Evolutionary conservation across 2,797 vertebrate genomes (phyloP), one percentile per base, ranked within the genome.

Genomic region (Columba guinea): DNA sequence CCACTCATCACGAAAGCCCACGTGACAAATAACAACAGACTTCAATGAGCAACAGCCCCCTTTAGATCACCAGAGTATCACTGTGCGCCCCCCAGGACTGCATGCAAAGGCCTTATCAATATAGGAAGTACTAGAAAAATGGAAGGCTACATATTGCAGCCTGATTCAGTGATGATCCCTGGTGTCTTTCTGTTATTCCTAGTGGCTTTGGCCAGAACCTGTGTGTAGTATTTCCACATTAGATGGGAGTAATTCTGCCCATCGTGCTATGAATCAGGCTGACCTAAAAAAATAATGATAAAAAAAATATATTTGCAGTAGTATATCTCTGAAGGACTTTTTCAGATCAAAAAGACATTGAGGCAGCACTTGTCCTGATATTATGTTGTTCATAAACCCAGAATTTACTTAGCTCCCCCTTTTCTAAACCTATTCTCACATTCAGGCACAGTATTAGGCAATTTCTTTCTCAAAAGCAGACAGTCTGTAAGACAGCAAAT

Each of bases 301-400:
- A 20, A 34, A 26, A 21, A 10, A 7, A 37, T 41, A 53, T 9
- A 49, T 74, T 58, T 60, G 52, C 63, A 63, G 14, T 77, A 79
- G 13, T 17, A 9, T 55, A 20, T 52, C 39, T 91, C 59, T 70
- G 35, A 87, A 52, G 39, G 30, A 24, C 20, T 75, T 95, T 75
- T 85, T 58, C 4, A 4, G 80, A 44, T 76, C 64, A 63, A 44
- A 91, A 81, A 53, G 65, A 46, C 39, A 59, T 41, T 67, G 82
- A 94, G 71, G 51, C 64, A 79, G 49, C 49, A 83, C 52, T 94
- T 79, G 52, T 71, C 35, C 49, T 79, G 58, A 23, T 88, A 32
- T 5, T 51, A 4, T 21, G 8, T 12, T 89, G 32, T 28, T 68
- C 52, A 52, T 49, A 59, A 84, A 65, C 10, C 19, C 32, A 44